Base-by-base conservation (phyloP, 2,113 vertebrate genomes). In the Patagioenas fasciata region DNA sequence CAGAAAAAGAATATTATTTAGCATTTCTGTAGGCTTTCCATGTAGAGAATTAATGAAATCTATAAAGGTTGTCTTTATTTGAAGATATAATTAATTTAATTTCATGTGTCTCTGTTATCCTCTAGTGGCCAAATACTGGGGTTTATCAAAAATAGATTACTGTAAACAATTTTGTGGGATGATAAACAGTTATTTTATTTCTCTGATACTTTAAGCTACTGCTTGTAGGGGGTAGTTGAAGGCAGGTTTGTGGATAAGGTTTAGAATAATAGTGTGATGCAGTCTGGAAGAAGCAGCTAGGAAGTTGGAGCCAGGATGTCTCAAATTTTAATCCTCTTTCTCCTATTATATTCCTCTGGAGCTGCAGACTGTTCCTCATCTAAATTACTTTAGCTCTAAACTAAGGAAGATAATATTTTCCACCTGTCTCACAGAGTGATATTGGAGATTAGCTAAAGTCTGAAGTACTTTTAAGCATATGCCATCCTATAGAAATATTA, bases 51-150 rank as follows among this genome's bases (percentile, higher is more conserved):
- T 84, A 75, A 95, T 93, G 85, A 67, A 44, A 83, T 47, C 42
- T 97, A 29, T 93, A 62, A 57, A 73, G 17, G 60, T 84, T 87
- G n/a, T 65, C 80, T 91, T 95, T 88, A 93, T 69, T 94, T 96
- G 24, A 84, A 92, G 90, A 34, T 80, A 36, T 74, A 88, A 83
- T 93, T 77, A 71, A 73, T 61, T 93, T 93, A 54, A 60, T 95
- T 94, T 96, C 25, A 36, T 73, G 10, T 91, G 23, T 60, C 44
- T 88, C 60, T 28, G 48, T 95, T 95, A 96, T 96, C 58, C 17
- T 96, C 67, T 90, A 66, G 81, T 87, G 72, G 71, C 36, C 58
- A 82, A 13, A 40, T 84, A 61, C 36, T 70, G 67, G 21, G 58
- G 26, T 85, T 96, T 96, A 92, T 83, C 18, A 78, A 85, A 67